Base-by-base conservation (phyloP, 2,113 vertebrate genomes). In the Odocoileus virginianus region DNA sequence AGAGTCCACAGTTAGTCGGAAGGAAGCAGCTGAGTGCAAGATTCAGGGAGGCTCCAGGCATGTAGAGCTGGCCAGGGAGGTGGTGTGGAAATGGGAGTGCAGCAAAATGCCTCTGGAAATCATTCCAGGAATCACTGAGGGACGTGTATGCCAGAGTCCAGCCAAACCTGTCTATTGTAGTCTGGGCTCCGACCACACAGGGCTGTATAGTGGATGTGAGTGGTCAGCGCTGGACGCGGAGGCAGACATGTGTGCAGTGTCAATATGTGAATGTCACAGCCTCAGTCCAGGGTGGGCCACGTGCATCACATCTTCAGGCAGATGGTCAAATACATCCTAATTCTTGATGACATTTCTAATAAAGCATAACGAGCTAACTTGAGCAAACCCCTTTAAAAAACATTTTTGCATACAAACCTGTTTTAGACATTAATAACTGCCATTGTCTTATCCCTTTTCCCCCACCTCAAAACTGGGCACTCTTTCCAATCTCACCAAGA, bases 31-130 rank as follows among this genome's bases (percentile, higher is more conserved):
- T 89, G 25, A 87, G 78, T 89, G 52, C 71, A 96, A 92, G 95
- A 97, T 27, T 96, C 21, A 11, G 54, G 61, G 71, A 91, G 40
- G 91, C 92, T 95, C 79, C 89, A 92, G 97, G 97, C 96, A 96
- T 28, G 23, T 11, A 36, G 19, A 92, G 81, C 58, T 90, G 76
- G 40, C 55, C 57, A 43, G 47, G n/a, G 58, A 98, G 82, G 10
- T 1, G 0, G 16, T 76, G n/a, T 36, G 15, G 55, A 79, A 88
- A 89, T 5, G 2, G 27, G 33, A 30, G 25, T 7, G 33, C 2
- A 87, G 19, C 27, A 86, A 64, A 95, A 81, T 1, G 57, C 76
- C 93, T 95, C 76, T 33, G 76, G 95, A 97, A 96, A 87, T 82
- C 25, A 33, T 78, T 78, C 57, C 21, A 78, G 94, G 52, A 97